Evolutionary conservation across 2,797 vertebrate genomes (phyloP).

Genomic region (Megalops cyprinoides): DNA sequence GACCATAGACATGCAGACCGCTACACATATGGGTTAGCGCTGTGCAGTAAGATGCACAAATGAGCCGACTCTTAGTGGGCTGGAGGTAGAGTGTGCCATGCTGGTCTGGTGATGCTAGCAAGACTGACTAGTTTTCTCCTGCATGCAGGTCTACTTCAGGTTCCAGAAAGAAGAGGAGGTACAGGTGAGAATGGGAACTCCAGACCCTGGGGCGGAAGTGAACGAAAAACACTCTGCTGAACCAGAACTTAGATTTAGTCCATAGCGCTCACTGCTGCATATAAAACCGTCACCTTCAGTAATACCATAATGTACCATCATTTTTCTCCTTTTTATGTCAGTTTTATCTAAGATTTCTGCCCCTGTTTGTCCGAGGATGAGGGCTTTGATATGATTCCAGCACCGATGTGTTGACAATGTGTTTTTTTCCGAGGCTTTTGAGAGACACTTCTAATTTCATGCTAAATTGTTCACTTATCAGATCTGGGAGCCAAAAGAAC

Average conservation of each 20-base stretch:
- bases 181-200: conserved; percentile 80
- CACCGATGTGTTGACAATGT: background rate
- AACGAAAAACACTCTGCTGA: background rate
- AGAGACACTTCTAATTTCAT: conserved; percentile 26
- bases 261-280: background rate
- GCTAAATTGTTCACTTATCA: conserved; percentile 59
- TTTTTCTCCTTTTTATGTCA: background rate
- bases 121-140: conserved; percentile 33
- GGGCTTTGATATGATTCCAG: background rate
- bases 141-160: conserved; percentile 86
- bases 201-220: no score
- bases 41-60: background rate
- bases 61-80: background rate
- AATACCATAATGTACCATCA: no score
- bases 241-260: background rate
- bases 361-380: background rate
- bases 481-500: conserved; percentile 91
- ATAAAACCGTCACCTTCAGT: background rate
- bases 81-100: background rate
- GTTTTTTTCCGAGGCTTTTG: background rate
- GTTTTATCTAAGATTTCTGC: background rate
- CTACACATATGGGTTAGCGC: background rate
- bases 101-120: background rate
- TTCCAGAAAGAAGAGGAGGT: conserved; percentile 89
- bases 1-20: background rate